phyloP scores from a whole-genome alignment of 2,888 invertebrate species.

The Meiosimyza platycephala region DNA sequence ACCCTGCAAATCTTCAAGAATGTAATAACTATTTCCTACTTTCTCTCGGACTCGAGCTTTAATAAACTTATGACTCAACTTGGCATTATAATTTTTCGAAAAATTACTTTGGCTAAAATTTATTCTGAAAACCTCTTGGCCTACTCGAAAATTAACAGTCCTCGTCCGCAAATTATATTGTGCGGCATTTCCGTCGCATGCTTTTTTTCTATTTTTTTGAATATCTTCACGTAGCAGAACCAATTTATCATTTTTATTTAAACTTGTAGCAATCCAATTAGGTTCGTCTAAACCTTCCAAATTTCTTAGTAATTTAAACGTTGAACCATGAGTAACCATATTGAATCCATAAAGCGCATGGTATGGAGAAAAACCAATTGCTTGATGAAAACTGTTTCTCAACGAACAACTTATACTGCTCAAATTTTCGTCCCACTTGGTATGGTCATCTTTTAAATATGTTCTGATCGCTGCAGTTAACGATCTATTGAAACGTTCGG shows the following conservation, averaged over 20 bases:
- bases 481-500: conserved; percentile 54
- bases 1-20: not conserved
- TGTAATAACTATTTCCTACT: conserved; percentile 2
- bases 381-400: conserved; percentile 1
- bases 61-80: not conserved
- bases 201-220: conserved; percentile 19
- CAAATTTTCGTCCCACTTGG: conserved; percentile 9
- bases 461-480: conserved; percentile 51
- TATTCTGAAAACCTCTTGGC: not conserved
- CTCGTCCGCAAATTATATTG: conserved; percentile 3
- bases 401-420: conserved; percentile 1
- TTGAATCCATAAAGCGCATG: conserved; percentile 15
- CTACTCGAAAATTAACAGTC: not conserved
- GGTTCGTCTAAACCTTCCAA: not conserved
- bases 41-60: not conserved
- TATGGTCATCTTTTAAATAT: conserved; percentile 36
- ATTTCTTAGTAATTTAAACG: not conserved
- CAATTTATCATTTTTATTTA: not conserved
- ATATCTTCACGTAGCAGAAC: not conserved
- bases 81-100: not conserved
- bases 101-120: not conserved
- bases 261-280: not conserved
- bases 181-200: not conserved
- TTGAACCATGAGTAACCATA: conserved; percentile 19
- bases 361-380: conserved; percentile 4